These are phyloP conservation scores for Acipenser transmontanus DNA, from an alignment of 2,797 vertebrate species.

Conservation along the genomic window DNA sequence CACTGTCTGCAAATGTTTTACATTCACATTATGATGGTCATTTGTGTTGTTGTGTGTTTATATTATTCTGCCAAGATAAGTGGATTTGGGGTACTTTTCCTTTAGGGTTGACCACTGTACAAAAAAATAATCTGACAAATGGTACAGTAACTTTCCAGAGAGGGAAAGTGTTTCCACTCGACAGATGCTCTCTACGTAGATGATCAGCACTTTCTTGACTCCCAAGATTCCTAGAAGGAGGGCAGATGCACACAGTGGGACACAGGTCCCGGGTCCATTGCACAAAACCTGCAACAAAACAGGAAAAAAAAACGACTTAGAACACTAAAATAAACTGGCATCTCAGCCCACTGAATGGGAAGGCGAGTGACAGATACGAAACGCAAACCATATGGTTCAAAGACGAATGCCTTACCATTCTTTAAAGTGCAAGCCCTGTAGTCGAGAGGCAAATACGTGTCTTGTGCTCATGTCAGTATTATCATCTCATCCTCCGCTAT, in stretches of 20 bases:
- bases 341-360: not conserved
- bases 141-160: slow-evolving; percentile 80
- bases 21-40: slow-evolving; percentile 2
- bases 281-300: slow-evolving; percentile 79
- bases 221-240: slow-evolving; percentile 78
- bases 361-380: not conserved
- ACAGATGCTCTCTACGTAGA: slow-evolving; percentile 91
- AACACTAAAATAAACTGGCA: not conserved
- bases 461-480: too few species aligned
- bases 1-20: not conserved
- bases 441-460: not conserved
- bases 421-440: not conserved
- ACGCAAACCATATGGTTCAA: too few species aligned
- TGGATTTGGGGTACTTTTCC: slow-evolving; percentile 77
- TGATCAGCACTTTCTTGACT: slow-evolving; percentile 77
- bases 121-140: slow-evolving; percentile 80
- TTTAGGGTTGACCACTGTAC: slow-evolving; percentile 87
- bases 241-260: slow-evolving; percentile 78
- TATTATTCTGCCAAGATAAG: slow-evolving; percentile 84
- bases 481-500: too few species aligned
- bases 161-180: slow-evolving; percentile 83
- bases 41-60: slow-evolving; percentile 41
- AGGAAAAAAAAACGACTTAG: slow-evolving; percentile 6
- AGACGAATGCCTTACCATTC: too few species aligned
- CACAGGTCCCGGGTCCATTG: slow-evolving; percentile 89